Percentiles rank a stretch among this genome's conserved stretches.
Conservation (phyloP, 1,140 invertebrate genomes). For the Magallana gigas region DNA sequence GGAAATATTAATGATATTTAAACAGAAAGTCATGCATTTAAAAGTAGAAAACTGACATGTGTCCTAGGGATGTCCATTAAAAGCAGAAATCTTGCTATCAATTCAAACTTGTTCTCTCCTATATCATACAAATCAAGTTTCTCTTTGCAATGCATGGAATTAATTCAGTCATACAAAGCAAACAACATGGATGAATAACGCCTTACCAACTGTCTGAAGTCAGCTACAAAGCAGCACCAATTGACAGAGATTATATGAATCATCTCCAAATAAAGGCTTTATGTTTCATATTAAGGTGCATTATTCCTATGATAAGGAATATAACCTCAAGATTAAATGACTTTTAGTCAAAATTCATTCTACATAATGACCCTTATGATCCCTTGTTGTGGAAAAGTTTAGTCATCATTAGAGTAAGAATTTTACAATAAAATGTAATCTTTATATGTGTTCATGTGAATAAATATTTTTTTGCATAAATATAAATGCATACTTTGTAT, state of each 20-base stretch:
- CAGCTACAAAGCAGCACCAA: constrained; percentile 7
- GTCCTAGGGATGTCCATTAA: not conserved
- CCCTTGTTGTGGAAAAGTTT: too few species aligned
- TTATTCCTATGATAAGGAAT: too few species aligned
- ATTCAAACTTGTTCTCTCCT: not conserved
- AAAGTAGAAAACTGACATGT: not conserved
- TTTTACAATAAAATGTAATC: too few species aligned
- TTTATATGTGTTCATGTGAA: too few species aligned
- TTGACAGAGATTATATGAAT: not conserved
- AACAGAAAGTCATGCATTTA: not conserved
- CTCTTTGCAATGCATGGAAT: not conserved
- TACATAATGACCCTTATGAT: too few species aligned
- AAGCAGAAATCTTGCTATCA: not conserved
- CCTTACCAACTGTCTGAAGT: constrained; percentile 9
- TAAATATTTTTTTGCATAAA: too few species aligned
- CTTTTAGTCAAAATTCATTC: too few species aligned
- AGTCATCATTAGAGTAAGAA: too few species aligned
- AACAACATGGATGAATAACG: not conserved
- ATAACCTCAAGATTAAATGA: too few species aligned
- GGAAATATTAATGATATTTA: not conserved
- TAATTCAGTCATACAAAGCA: not conserved
- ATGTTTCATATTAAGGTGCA: too few species aligned
- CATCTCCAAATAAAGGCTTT: not conserved
- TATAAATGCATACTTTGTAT: too few species aligned
- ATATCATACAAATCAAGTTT: not conserved